These are phyloP conservation scores for Lagenorhynchus albirostris DNA, from an alignment of 2,113 vertebrate genomes.

Conservation along the genomic window DNA sequence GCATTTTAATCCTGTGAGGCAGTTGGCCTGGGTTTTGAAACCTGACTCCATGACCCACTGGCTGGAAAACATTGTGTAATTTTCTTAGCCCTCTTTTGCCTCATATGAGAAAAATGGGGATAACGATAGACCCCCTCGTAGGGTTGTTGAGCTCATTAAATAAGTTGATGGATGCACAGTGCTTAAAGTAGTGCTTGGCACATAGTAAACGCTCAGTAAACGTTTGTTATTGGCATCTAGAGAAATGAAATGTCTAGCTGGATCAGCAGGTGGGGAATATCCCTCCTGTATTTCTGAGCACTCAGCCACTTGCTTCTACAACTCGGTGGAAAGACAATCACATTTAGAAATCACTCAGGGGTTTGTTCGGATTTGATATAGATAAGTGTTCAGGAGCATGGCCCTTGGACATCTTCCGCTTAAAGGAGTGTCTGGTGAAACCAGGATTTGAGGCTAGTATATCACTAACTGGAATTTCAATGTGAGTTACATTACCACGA, in stretches of 20 bases:
- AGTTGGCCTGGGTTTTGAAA: background rate
- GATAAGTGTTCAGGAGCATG: background rate
- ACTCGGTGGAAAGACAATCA: background rate
- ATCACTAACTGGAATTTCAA: background rate
- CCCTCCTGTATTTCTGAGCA: background rate
- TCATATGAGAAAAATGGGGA: background rate
- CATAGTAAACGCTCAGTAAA: background rate
- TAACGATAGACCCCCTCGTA: background rate
- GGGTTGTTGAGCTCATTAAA: background rate
- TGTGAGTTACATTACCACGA: background rate
- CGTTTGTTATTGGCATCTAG: background rate
- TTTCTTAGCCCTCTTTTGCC: background rate
- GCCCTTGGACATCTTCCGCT: background rate
- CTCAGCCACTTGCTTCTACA: background rate
- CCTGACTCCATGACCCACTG: background rate
- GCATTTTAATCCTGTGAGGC: background rate
- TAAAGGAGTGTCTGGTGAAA: background rate
- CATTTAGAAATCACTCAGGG: background rate
- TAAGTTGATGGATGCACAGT: background rate
- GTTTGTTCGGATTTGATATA: background rate
- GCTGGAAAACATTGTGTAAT: background rate
- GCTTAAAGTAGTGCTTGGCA: background rate
- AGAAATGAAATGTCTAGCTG: background rate
- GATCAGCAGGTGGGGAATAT: background rate
- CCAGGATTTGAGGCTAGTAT: background rate